Conservation (phyloP, 2,113 vertebrate genomes). For the Salvelinus alpinus region DNA sequence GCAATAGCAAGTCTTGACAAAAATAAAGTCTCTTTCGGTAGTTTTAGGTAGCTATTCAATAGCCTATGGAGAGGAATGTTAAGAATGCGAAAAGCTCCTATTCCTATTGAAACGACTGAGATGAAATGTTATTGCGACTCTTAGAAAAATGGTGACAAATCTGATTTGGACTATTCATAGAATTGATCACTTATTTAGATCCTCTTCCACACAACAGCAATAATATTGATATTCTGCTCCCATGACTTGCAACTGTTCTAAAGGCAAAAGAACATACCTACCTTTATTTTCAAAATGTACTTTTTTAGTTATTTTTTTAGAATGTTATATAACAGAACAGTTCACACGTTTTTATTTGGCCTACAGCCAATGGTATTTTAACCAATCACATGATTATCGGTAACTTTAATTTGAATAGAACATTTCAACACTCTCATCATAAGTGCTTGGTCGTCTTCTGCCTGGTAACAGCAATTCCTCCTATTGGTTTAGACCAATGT, state of each 20-base stretch:
- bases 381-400: too few species aligned
- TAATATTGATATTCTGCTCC: too few species aligned
- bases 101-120: constrained; percentile 71
- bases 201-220: too few species aligned
- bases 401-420: neutral
- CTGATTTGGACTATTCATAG: neutral
- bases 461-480: constrained; percentile 86
- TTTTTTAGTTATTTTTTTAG: too few species aligned
- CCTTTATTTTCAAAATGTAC: too few species aligned
- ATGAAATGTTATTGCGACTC: neutral
- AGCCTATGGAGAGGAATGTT: constrained; percentile 75
- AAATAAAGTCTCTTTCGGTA: constrained; percentile 35
- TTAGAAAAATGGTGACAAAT: neutral
- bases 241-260: too few species aligned
- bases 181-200: too few species aligned
- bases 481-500: constrained; percentile 82
- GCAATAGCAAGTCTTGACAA: constrained; percentile 9
- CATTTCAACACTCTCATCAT: neutral
- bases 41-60: constrained; percentile 74
- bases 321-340: too few species aligned
- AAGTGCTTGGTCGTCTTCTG: constrained; percentile 71
- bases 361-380: too few species aligned
- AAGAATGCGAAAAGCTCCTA: constrained; percentile 79
- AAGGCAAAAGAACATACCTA: too few species aligned
- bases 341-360: too few species aligned